Evolutionary conservation across 2,888 invertebrate genomes (phyloP).

Genomic region (Uloborus plumipes): DNA sequence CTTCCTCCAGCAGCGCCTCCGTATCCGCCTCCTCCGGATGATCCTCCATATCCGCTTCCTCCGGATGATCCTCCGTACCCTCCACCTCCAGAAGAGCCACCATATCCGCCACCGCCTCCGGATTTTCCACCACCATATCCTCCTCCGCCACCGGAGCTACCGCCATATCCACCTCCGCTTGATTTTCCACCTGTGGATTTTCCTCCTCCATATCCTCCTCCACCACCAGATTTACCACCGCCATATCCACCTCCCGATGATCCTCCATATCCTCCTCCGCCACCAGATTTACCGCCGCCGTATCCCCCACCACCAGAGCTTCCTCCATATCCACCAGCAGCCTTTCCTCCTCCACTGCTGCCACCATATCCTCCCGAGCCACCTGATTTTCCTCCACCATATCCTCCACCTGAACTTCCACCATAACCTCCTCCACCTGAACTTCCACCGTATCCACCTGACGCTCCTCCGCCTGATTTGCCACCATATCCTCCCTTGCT

Average conservation of each 20-base stretch:
- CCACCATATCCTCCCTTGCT: conserved; percentile 13
- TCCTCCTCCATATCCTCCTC: conserved; percentile 21
- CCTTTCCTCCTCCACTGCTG: conserved; percentile 16
- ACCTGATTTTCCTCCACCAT: conserved; percentile 42
- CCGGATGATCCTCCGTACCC: conserved; percentile 29
- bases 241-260: conserved; percentile 15
- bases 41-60: conserved; percentile 10
- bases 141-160: conserved; percentile 6
- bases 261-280: conserved; percentile 27
- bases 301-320: conserved; percentile 26
- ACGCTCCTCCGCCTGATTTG: background rate
- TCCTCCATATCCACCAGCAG: conserved; percentile 40
- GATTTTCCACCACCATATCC: conserved; percentile 7
- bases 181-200: conserved; percentile 5
- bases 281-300: conserved; percentile 19
- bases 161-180: conserved; percentile 28
- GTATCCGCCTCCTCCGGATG: conserved; percentile 20
- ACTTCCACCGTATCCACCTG: conserved; percentile 23
- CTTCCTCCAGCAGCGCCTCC: conserved; percentile 17
- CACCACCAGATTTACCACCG: conserved; percentile 18
- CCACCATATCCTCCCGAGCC: conserved; percentile 30
- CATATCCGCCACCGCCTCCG: conserved; percentile 21
- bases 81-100: conserved; percentile 24
- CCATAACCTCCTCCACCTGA: conserved; percentile 24
- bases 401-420: conserved; percentile 35